Conservation (phyloP, 2,113 vertebrate species). For the Trochalopteron elliotii region DNA sequence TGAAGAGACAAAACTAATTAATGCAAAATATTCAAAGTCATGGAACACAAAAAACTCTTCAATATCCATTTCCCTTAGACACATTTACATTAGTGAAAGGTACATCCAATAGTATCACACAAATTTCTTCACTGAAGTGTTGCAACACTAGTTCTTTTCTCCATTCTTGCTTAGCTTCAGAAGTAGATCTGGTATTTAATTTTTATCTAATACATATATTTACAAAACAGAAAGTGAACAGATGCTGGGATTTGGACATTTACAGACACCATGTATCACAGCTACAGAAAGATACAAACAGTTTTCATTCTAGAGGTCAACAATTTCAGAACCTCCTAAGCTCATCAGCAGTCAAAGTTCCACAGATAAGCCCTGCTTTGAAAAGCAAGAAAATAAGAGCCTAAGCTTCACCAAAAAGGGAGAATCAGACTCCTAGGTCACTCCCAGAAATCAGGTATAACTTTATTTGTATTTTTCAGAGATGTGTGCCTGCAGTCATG, state of each 20-base stretch:
- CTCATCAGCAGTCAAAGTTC: background rate
- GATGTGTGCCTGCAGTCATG: background rate
- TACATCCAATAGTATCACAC: background rate
- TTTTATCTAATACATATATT: background rate
- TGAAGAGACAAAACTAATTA: background rate
- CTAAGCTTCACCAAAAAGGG: background rate
- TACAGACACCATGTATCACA: background rate
- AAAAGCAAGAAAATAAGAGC: background rate
- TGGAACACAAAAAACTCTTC: background rate
- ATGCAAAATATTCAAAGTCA: conserved; percentile 17
- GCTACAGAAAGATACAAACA: background rate
- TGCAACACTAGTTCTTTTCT: background rate
- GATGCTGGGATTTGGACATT: background rate
- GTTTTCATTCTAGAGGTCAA: background rate
- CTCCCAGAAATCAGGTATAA: background rate
- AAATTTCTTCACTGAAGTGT: background rate
- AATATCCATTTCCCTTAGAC: background rate
- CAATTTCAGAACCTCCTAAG: background rate
- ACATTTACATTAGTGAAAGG: background rate
- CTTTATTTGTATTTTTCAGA: background rate
- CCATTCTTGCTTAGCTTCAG: background rate
- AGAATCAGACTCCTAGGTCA: background rate
- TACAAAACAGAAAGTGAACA: background rate
- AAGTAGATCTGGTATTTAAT: background rate
- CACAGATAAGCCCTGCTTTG: background rate